These are phyloP conservation scores for Laticauda colubrina DNA, from an alignment of 2,113 vertebrate species.

Conservation along the genomic window DNA sequence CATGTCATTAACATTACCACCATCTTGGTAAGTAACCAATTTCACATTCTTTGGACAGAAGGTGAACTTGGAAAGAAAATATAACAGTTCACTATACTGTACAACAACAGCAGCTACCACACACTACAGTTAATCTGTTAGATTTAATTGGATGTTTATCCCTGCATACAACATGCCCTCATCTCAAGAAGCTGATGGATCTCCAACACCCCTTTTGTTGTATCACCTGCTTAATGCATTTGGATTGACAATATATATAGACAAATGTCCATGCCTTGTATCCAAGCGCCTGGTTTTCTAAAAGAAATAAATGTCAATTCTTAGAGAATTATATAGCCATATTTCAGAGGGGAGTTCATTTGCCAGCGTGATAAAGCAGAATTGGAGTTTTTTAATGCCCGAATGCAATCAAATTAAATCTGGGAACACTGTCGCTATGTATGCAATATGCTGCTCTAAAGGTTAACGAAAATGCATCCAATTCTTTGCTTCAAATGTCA, in stretches of 20 bases:
- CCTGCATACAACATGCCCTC: background rate
- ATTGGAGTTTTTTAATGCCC: constrained; percentile 36
- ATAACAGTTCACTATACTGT: constrained; percentile 6
- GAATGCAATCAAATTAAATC: constrained; percentile 53
- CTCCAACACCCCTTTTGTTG: background rate
- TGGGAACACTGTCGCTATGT: constrained; percentile 58
- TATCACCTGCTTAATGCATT: constrained; percentile 11
- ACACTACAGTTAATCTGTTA: constrained; percentile 25
- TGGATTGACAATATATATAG: constrained; percentile 32
- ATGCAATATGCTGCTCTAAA: constrained; percentile 58
- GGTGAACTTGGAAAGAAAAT: background rate
- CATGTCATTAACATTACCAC: constrained; percentile 35
- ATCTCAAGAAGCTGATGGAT: constrained; percentile 26
- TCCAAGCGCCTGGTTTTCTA: constrained; percentile 51
- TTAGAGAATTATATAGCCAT: constrained; percentile 55
- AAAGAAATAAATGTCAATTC: constrained; percentile 63
- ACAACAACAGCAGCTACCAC: constrained; percentile 9
- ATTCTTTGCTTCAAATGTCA: constrained; percentile 68
- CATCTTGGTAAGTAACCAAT: background rate
- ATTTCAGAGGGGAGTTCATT: constrained; percentile 63
- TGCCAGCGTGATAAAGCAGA: constrained; percentile 59
- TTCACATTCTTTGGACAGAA: constrained; percentile 29
- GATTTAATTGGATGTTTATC: constrained; percentile 30
- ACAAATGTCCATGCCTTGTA: constrained; percentile 42
- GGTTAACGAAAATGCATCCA: constrained; percentile 59